phyloP scores from a whole-genome alignment of 2,113 vertebrate species.

The Ceyx cyanopectus region DNA sequence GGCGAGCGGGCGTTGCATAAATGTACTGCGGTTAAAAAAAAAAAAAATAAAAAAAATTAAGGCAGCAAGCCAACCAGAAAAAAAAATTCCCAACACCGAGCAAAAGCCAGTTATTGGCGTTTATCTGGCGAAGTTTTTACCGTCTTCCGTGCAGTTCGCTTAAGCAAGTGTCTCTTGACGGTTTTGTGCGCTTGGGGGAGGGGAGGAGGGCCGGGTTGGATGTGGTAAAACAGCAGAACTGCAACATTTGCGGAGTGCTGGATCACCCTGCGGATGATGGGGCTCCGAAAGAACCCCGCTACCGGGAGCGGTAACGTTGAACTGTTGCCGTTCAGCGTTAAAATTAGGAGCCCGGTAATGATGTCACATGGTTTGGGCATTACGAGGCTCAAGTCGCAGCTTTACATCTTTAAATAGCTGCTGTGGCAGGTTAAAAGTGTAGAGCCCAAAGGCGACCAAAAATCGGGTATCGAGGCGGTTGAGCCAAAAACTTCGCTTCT shows the following conservation, averaged over 20 bases:
- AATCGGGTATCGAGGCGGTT: not conserved
- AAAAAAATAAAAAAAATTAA: not conserved
- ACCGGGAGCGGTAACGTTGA: not conserved
- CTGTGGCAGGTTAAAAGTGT: not conserved
- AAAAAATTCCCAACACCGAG: too few species aligned
- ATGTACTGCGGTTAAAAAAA: not conserved
- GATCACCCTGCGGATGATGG: conserved; percentile 10
- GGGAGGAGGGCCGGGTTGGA: not conserved
- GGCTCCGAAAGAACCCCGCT: not conserved
- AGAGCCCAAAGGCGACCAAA: not conserved
- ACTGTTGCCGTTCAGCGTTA: not conserved
- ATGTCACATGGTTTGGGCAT: conserved; percentile 25
- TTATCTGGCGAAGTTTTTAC: not conserved
- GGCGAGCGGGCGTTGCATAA: not conserved
- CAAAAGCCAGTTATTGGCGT: too few species aligned
- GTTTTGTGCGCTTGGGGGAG: conserved; percentile 9
- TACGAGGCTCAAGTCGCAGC: not conserved
- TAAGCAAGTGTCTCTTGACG: not conserved
- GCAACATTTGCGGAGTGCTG: not conserved
- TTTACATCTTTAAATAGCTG: conserved; percentile 39
- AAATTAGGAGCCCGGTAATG: not conserved
- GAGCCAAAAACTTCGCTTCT: not conserved
- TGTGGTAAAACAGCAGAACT: not conserved
- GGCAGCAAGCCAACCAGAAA: not conserved
- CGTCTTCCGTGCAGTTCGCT: not conserved